A percentile compares a stretch with the other conserved stretches of the same genome.
phyloP scores from a whole-genome alignment of 2,113 vertebrate genomes.

The Mustela lutreola region DNA sequence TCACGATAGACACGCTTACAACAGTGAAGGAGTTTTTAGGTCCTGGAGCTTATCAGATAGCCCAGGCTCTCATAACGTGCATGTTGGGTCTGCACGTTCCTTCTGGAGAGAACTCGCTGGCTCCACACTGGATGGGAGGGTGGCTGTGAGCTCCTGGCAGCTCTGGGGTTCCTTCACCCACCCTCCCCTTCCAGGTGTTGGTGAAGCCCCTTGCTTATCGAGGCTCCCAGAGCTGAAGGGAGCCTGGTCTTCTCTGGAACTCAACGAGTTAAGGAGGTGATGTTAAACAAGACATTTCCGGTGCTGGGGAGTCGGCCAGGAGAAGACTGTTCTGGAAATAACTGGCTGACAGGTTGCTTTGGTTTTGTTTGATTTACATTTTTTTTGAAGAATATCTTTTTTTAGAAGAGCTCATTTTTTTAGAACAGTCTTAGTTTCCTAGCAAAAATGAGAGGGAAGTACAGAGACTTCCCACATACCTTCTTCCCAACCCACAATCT shows the following conservation, averaged over 20 bases:
- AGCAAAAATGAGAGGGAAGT: neutral
- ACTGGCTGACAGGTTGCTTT: neutral
- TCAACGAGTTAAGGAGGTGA: no score
- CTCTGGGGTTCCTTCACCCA: neutral
- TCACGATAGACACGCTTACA: rapidly evolving
- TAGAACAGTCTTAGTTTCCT: no score
- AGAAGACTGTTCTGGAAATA: neutral
- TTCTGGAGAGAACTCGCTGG: neutral
- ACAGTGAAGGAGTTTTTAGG: neutral
- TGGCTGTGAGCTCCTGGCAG: rapidly evolving
- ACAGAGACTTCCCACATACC: neutral
- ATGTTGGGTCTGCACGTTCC: neutral
- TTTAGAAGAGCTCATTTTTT: neutral
- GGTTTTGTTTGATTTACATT: neutral
- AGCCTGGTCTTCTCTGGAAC: neutral
- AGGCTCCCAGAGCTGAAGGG: neutral
- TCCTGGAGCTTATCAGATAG: neutral
- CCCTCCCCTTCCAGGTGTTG: rapidly evolving
- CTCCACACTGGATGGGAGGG: neutral
- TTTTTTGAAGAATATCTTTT: neutral
- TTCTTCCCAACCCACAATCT: no score
- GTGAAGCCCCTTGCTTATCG: neutral
- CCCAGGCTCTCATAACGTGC: no score
- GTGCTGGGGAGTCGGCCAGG: neutral
- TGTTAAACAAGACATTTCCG: neutral